Evolutionary conservation across 2,797 vertebrate genomes (phyloP).

Genomic region (Podarcis lilfordi): DNA sequence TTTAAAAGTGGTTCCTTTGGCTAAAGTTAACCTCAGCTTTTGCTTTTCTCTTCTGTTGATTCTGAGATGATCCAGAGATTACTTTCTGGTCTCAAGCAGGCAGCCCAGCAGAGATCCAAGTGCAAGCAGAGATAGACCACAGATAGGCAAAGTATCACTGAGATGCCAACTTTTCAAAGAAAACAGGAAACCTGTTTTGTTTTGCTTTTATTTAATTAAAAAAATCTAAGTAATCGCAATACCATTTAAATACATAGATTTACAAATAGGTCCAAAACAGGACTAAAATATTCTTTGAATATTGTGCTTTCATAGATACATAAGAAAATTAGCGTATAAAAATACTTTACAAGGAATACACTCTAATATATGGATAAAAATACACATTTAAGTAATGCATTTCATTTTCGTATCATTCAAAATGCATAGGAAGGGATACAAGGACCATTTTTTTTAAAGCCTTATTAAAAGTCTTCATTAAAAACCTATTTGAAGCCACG

Average conservation of each 20-base stretch:
- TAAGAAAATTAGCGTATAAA: constrained; percentile 90
- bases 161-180: neutral
- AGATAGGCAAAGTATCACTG: neutral
- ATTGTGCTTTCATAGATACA: constrained; percentile 84
- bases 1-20: neutral
- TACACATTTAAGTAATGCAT: constrained; percentile 85
- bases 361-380: constrained; percentile 94
- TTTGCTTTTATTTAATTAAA: constrained; percentile 80
- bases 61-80: neutral
- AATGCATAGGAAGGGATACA: constrained; percentile 91
- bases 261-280: constrained; percentile 79
- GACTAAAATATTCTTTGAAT: constrained; percentile 81
- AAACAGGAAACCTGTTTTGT: constrained; percentile 41
- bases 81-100: neutral
- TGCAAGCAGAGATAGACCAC: neutral
- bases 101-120: neutral
- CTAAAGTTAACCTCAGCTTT: neutral
- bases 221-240: constrained; percentile 84
- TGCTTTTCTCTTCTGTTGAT: neutral
- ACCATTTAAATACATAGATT: constrained; percentile 82
- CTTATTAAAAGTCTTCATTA: constrained; percentile 80
- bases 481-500: constrained; percentile 77
- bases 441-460: constrained; percentile 72
- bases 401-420: constrained; percentile 82
- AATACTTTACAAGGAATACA: constrained; percentile 97